Evolutionary conservation across 2,113 vertebrate genomes (phyloP).

Genomic region (Saccopteryx leptura): DNA sequence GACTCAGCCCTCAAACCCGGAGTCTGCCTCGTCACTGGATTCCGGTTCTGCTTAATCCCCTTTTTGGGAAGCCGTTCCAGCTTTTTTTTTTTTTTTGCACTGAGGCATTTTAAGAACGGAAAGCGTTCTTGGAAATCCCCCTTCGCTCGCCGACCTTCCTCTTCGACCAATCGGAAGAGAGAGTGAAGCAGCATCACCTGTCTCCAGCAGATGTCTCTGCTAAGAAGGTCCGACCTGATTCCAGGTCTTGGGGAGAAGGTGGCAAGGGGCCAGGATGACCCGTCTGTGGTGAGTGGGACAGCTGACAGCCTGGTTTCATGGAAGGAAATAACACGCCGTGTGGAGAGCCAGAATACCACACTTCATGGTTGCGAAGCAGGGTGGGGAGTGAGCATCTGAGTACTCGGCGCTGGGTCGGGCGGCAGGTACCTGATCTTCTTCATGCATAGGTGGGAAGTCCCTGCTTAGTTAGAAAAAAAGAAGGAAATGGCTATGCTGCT

Average conservation of each 20-base stretch:
- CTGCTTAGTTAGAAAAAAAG: slow-evolving; percentile 19
- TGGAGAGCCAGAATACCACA: neutral
- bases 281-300: fast-evolving
- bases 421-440: neutral
- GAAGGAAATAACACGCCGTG: neutral
- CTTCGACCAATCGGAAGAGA: slow-evolving; percentile 34
- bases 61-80: neutral
- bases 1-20: neutral
- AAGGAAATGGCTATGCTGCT: neutral
- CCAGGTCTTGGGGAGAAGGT: neutral
- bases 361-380: neutral
- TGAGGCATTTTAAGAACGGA: neutral
- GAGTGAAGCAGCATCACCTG: slow-evolving; percentile 1
- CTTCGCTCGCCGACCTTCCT: fast-evolving
- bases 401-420: neutral
- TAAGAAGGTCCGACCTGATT: neutral
- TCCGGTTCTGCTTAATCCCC: neutral
- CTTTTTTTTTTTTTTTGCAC: neutral
- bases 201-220: slow-evolving; percentile 51
- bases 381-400: neutral
- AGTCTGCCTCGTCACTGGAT: neutral
- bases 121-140: slow-evolving; percentile 61
- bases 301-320: neutral
- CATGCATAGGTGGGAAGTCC: slow-evolving; percentile 8
- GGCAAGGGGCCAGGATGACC: too few relatives aligned